Percentiles rank a stretch among this genome's conserved stretches.
Evolutionary conservation across 2,888 invertebrate species (phyloP).

Genomic region (Drosophila siamana): DNA sequence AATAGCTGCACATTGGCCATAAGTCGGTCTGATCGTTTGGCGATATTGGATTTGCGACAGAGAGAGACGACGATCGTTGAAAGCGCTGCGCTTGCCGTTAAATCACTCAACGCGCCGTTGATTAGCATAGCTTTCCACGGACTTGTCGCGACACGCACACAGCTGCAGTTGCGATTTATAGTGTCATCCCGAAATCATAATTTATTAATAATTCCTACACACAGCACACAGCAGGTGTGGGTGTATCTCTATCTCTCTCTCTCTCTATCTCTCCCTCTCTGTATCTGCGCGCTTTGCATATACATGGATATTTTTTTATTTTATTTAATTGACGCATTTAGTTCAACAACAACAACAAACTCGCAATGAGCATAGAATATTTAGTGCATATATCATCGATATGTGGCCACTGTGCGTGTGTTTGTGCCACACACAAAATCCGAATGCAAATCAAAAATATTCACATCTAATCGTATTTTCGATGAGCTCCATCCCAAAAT

Average conservation of each 20-base stretch:
- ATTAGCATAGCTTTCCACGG: slow-evolving; percentile 36
- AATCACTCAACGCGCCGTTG: slow-evolving; percentile 64
- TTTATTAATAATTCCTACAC: slow-evolving; percentile 72
- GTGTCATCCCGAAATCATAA: slow-evolving; percentile 73
- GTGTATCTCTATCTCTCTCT: slow-evolving; percentile 20
- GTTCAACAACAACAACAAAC: slow-evolving; percentile 45
- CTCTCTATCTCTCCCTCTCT: slow-evolving; percentile 14
- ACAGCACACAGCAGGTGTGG: slow-evolving; percentile 36
- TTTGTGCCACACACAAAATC: slow-evolving; percentile 6
- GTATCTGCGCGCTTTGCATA: slow-evolving; percentile 31
- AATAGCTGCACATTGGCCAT: too few relatives aligned
- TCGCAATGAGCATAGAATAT: slow-evolving; percentile 15
- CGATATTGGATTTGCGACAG: slow-evolving; percentile 41
- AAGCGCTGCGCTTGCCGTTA: slow-evolving; percentile 30
- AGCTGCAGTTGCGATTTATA: slow-evolving; percentile 53
- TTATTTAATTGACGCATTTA: slow-evolving; percentile 78
- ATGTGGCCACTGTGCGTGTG: slow-evolving; percentile 13
- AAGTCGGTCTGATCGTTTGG: too few relatives aligned
- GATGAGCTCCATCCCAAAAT: slow-evolving; percentile 29
- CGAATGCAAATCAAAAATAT: slow-evolving; percentile 35
- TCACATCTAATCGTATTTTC: slow-evolving; percentile 16
- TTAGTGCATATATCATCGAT: slow-evolving; percentile 42
- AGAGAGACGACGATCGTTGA: too few relatives aligned
- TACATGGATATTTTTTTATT: slow-evolving; percentile 5
- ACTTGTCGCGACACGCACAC: neutral